Evolutionary conservation across 2,888 invertebrate species (phyloP).

Genomic region (Dioctria rufipes): DNA sequence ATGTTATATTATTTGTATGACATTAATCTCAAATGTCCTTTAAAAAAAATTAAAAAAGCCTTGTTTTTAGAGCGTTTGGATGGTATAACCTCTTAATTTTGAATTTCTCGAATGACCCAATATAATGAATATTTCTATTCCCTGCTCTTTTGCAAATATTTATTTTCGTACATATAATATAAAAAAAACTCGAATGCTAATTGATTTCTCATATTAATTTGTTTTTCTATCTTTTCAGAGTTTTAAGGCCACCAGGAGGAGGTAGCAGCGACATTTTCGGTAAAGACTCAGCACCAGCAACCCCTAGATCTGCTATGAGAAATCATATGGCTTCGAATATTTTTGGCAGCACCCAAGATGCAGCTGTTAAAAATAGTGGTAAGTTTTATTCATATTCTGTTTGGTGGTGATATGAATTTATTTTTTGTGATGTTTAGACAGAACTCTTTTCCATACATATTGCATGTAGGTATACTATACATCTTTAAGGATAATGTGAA

Average conservation of each 20-base stretch:
- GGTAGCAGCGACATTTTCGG: slow-evolving; percentile 76
- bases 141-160: too few relatives aligned
- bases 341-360: slow-evolving; percentile 69
- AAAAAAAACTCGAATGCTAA: too few relatives aligned
- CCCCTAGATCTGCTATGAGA: slow-evolving; percentile 68
- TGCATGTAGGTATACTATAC: too few relatives aligned
- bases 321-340: slow-evolving; percentile 72
- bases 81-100: too few relatives aligned
- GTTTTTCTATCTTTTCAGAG: slow-evolving; percentile 71
- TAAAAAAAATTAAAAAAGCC: too few relatives aligned
- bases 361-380: slow-evolving; percentile 69
- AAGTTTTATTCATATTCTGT: slow-evolving; percentile 57
- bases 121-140: too few relatives aligned
- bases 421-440: slow-evolving; percentile 21
- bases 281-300: slow-evolving; percentile 66
- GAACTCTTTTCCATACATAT: neutral
- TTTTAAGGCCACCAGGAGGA: slow-evolving; percentile 77
- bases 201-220: slow-evolving; percentile 25
- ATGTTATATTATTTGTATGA: too few relatives aligned
- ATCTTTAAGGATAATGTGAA: slow-evolving; percentile 35
- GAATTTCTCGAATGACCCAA: too few relatives aligned
- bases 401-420: neutral
- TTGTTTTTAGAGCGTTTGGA: too few relatives aligned
- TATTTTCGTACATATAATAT: too few relatives aligned
- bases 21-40: too few relatives aligned